Evolutionary conservation across 2,797 vertebrate genomes (phyloP), one percentile per base, ranked within the genome.

Genomic region (Neostethus bicornis): DNA sequence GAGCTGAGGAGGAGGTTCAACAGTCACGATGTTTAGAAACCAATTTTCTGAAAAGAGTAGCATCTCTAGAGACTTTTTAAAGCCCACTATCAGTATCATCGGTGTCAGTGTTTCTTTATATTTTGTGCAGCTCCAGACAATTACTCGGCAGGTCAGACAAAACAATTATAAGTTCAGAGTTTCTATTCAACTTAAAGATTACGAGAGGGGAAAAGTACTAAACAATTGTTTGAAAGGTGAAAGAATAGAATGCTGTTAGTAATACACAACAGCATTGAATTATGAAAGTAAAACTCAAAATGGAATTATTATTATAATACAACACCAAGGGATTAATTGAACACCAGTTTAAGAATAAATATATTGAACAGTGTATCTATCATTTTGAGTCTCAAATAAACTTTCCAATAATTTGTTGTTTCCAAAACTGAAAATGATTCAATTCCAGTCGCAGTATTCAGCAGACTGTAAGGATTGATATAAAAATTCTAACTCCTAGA

Each of bases 11-110:
- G 23, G 41, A 65, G 43, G 51, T 61, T 44, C 2, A 3, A 23
- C 51, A 50, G 63, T 66, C 74, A 58, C 80, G 58, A 75, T 68
- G 57, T 79, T 51, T 78, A 55, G 55, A 80, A 84, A 75, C 74
- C 80, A 85, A 75, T 82, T 85, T 83, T 83, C 69, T 72, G 25
- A 74, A 63, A 79, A 79, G 60, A 75, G 66, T 61, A 45, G 43
- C 59, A 55, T 44, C 77, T 74, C 66, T 62, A 25, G 80, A 63
- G 76, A 81, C 68, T 55, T 67, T 46, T 76, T 6, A 5, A 59
- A 76, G 25, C 72, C 49, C 51, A 56, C 61, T 34, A 19, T 23
- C 12, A 58, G 32, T 56, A 53, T 61, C n/a, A 49, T 61, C n/a
- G 49, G 26, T 63, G 54, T n/a, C n/a, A n/a, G n/a, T 63, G 45